Evolutionary conservation across 2,113 vertebrate species (phyloP), one percentile per base, ranked within the genome.

Genomic region (Formicarius rufipectus): DNA sequence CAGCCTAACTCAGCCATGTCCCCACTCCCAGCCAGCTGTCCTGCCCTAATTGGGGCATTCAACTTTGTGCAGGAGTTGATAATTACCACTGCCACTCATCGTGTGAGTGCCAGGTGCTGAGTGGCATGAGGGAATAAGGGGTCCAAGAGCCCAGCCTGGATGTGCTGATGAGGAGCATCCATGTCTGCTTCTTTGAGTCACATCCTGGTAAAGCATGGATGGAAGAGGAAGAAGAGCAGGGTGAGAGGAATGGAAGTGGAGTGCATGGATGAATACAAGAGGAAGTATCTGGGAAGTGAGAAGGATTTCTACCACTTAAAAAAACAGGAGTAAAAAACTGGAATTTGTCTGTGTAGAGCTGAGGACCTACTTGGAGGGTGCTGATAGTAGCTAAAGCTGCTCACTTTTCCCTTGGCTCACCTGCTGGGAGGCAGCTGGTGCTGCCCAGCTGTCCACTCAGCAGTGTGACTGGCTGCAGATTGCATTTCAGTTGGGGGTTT

Each of bases 41-140:
- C 64, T 17, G 12, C 0, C 0, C 6, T 39, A 21, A 33, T 0
- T 55, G 52, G 44, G 40, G 17, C 24, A 39, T 58, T 42, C 27
- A 47, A 0, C 62, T 56, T 30, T 35, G 42, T 1, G 2, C 1
- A 2, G 42, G 44, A 79, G 30, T 33, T 7, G 4, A 7, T 58
- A 30, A 28, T 74, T 83, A 50, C 45, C 37, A 24, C 2, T 5
- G 4, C 12, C 27, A 10, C 7, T 35, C 11, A 4, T 10, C 2
- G 0, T 20, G 30, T 2, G 12, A 35, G 33, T n/a, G 68, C 53
- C 5, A 4, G 20, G 9, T 7, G 5, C 17, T n/a, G 86, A 14
- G 71, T 40, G 75, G 37, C 27, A 39, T 0, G 0, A 9, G 23
- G 40, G 2, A 11, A 49, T 15, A 8, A 74, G 45, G 12, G 16